Evolutionary conservation across 2,797 vertebrate genomes (phyloP), one percentile per base, ranked within the genome.

Genomic region (Sebastes miniatus): DNA sequence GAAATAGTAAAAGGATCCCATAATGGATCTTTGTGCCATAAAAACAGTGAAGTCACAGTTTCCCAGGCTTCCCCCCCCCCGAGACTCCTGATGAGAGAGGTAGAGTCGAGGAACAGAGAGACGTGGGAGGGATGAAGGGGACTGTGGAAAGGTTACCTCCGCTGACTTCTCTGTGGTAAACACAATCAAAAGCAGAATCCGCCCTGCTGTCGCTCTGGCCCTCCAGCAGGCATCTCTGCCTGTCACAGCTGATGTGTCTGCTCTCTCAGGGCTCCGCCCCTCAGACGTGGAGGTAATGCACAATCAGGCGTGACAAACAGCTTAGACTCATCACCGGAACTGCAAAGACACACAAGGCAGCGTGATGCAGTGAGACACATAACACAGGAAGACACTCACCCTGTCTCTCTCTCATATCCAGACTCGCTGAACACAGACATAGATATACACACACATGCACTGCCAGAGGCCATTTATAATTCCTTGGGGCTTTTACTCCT

Each of bases 11-110:
- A 90, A 83, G 61, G 77, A 89, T 69, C 72, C 83, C 85, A 95
- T 91, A 94, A 91, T 91, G 87, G 86, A 81, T 81, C 90, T 92
- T 93, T 94, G 90, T 95, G 83, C 81, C 32, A 81, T 74, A 87
- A 88, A 93, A 92, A 89, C 88, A 92, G 90, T 91, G 88, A 90
- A 91, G 87, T 91, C 92, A 92, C 89, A 91, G 87, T 93, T 93
- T 92, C 91, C 90, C 96, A 96, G 94, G 96, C 94, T 92, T 92
- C 81, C 87, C 39, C 39, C 87, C 84, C 34, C 34, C 34, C 34
- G 87, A 94, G 94, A 95, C 83, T 89, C 88, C 92, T 77, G 76
- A 86, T 34, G 86, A 80, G 73, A 77, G 77, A 74, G 47, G 56
- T 25, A 64, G 16, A 50, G 36, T n/a, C 71, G 73, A 76, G 62